A percentile compares a stretch with the other conserved stretches of the same genome.
phyloP scores from a whole-genome alignment of 64 coral and sea anemone species.

The Dendronephthya gigantea region DNA sequence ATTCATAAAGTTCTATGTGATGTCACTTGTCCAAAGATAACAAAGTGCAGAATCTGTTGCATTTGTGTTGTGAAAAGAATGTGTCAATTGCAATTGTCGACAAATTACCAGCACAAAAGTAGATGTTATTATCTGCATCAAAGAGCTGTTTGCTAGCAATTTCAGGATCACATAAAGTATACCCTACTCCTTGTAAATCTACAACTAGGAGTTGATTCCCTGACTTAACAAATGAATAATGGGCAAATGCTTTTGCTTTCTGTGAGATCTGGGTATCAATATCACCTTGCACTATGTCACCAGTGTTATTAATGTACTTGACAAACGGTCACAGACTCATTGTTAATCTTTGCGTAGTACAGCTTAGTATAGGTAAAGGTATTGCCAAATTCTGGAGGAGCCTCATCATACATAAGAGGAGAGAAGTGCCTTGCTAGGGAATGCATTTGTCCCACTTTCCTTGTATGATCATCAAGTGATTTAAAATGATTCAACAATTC shows the following conservation, averaged over 20 bases:
- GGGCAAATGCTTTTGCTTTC: slow-evolving; percentile 1
- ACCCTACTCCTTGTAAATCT: background rate
- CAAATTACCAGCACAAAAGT: background rate
- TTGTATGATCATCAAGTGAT: background rate
- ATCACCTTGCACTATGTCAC: background rate
- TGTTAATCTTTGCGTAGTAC: background rate
- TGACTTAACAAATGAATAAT: background rate
- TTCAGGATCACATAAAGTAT: background rate
- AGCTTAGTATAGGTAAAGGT: background rate
- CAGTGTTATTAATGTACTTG: slow-evolving; percentile 13
- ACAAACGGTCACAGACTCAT: slow-evolving; percentile 8
- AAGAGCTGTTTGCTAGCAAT: background rate
- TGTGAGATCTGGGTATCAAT: background rate
- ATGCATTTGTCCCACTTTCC: background rate
- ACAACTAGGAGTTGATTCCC: background rate
- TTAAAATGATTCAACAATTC: background rate
- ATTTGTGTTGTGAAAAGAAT: background rate
- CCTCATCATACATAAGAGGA: background rate
- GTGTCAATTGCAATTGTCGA: background rate
- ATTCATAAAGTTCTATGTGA: background rate
- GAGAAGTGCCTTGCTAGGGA: background rate
- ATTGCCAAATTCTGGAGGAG: background rate
- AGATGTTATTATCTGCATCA: background rate
- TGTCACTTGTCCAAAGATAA: background rate
- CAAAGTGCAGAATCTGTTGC: background rate